Evolutionary conservation across 1,140 invertebrate species (phyloP), one percentile per base, ranked within the genome.

Genomic region (Lycorma delicatula): DNA sequence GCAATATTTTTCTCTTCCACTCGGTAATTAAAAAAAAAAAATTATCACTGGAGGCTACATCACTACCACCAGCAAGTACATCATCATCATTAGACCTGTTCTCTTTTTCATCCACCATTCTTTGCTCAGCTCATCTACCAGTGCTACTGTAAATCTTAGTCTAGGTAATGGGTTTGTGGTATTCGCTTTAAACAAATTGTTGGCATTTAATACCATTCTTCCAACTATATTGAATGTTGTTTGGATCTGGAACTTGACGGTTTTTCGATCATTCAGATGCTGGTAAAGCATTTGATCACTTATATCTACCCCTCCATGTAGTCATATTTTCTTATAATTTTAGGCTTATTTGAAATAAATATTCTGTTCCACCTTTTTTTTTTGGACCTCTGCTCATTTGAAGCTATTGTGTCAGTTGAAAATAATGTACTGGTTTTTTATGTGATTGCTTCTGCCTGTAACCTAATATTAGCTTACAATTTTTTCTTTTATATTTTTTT

Each of bases 201-300:
- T 66, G n/a, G 59, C 54, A 62, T 67, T 66, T 57, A 65, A 23
- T 23, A 64, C 56, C 64, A 64, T 66, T 50, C 62, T 63, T 31
- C 54, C 54, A 56, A 65, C 60, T 49, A 64, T 57, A 54, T 61
- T 48, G 25, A 66, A 62, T 44, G 61, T 56, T 25, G 65, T 63
- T 55, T 65, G 65, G 55, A 64, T 65, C 63, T 54, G 65, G 56
- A 57, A 64, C 63, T 65, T 66, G 0, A 66, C 25, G 11, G 64
- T 54, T 56, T 58, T 62, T 59, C 63, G 48, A 60, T 67, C 63
- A 60, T 67, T 65, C 36, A 62, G 60, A 56, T 67, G 65, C 5
- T 51, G 26, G 49, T 62, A 62, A 1, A 62, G 5, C 60, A 60
- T 60, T 47, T 54, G 59, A 29, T 62, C 58, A 55, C 51, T 55